phyloP scores from a whole-genome alignment of 2,888 invertebrate genomes.

The Hemithea aestivaria region DNA sequence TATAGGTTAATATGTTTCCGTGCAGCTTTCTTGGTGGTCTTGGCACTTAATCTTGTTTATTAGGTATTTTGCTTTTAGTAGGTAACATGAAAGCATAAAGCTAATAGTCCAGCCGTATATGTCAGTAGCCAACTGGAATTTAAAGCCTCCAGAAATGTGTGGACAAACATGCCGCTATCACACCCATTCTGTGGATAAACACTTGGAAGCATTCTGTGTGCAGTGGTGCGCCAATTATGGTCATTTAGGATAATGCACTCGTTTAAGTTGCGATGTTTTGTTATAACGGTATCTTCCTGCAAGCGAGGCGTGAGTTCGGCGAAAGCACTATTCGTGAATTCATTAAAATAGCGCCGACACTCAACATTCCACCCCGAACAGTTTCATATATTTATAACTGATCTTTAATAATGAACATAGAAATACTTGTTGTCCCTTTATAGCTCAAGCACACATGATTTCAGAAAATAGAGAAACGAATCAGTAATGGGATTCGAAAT shows the following conservation, averaged over 20 bases:
- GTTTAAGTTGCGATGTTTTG: conserved; percentile 48
- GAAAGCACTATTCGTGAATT: conserved; percentile 36
- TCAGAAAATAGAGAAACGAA: conserved; percentile 26
- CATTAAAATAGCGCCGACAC: conserved; percentile 28
- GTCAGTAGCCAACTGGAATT: conserved; percentile 9
- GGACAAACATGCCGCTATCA: conserved; percentile 12
- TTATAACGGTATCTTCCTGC: conserved; percentile 41
- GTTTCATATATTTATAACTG: conserved; percentile 14
- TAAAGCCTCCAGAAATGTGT: conserved; percentile 9
- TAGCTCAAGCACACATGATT: conserved; percentile 16
- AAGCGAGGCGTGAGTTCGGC: conserved; percentile 33
- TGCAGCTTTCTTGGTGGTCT: conserved; percentile 5
- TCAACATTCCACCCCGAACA: conserved; percentile 16
- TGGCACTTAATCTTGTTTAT: too few relatives aligned
- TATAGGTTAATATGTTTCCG: conserved; percentile 1
- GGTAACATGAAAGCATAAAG: too few relatives aligned
- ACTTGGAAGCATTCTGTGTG: conserved; percentile 34
- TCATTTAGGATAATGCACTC: conserved; percentile 54
- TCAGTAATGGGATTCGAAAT: conserved; percentile 27
- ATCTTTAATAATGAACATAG: conserved; percentile 21
- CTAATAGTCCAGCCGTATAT: too few relatives aligned
- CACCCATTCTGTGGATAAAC: conserved; percentile 34
- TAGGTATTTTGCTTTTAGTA: too few relatives aligned
- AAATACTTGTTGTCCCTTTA: conserved; percentile 5
- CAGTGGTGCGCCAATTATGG: conserved; percentile 44